These are phyloP conservation scores for Lissocephala sabroskyi DNA, from an alignment of 2,888 invertebrate genomes.

Conservation along the genomic window DNA sequence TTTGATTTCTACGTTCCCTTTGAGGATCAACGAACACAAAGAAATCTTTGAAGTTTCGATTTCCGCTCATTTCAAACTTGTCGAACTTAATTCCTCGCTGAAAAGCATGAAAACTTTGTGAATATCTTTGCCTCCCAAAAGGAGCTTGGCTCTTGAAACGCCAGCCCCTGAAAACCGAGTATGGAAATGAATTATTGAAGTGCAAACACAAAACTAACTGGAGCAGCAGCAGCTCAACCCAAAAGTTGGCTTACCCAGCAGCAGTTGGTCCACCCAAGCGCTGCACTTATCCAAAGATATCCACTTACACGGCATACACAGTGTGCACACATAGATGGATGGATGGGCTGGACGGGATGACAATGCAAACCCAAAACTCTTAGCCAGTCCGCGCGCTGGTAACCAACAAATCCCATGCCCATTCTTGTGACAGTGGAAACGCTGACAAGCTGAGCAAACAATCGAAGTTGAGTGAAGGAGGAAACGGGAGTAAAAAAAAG, in stretches of 20 bases:
- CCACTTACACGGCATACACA: slow-evolving; percentile 35
- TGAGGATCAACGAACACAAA: no score
- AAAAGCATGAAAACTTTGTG: no score
- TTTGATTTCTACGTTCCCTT: no score
- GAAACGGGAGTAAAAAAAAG: slow-evolving; percentile 5
- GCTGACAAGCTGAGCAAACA: slow-evolving; percentile 55
- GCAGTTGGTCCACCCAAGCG: no score
- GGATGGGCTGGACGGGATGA: neutral
- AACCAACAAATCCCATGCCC: neutral
- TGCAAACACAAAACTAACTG: slow-evolving; percentile 43
- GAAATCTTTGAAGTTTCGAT: no score
- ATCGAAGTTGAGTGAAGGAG: slow-evolving; percentile 31
- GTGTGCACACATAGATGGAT: neutral
- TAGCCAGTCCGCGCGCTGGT: slow-evolving; percentile 2
- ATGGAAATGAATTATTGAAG: slow-evolving; percentile 50
- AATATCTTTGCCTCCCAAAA: no score
- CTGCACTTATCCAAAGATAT: slow-evolving; percentile 51
- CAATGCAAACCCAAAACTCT: neutral
- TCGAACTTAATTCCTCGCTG: no score
- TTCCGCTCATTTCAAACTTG: no score
- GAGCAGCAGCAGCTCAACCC: slow-evolving; percentile 22
- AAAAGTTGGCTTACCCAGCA: slow-evolving; percentile 3
- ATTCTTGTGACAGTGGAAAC: slow-evolving; percentile 33
- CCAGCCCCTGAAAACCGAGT: no score
- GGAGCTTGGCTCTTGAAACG: no score